Base-by-base conservation (phyloP, 2,797 vertebrate species). In the Xenentodon cancila region DNA sequence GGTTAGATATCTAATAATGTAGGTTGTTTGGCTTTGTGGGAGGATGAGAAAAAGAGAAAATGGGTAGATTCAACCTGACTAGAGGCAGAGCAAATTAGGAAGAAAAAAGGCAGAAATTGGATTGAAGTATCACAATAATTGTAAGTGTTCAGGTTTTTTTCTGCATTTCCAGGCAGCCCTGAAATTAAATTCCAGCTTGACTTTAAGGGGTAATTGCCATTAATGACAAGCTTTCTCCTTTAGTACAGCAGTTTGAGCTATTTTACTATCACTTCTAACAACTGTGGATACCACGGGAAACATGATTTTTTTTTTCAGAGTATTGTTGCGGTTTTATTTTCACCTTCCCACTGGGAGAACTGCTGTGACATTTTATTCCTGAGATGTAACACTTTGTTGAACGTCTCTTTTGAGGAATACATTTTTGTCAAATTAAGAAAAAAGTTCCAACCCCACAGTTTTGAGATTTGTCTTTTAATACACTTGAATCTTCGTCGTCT, bases 1-100 rank as follows among this genome's bases (percentile, higher is more conserved):
- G 48, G 68, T 62, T 50, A 30, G 53, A 68, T 49, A 12, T 54
- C 45, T 51, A 73, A 75, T 60, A 15, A 7, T 43, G 9, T 19
- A 30, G 44, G 52, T 42, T 68, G 45, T 32, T 74, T 46, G 42
- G 43, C 32, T 47, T 58, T 46, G 15, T 50, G 40, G 32, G 44
- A 66, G 9, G 44, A 68, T 42, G 7, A 49, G 22, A 43, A 18
- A 9, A 16, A 21, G 21, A 42, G 27, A 42, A 43, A 52, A 57
- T 9, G 21, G 9, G n/a, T 51, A 20, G 13, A 61, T 20, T 51
- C 43, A 70, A 64, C 50, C 22, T 45, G 30, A 37, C 37, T 34
- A 2, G 34, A 63, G 64, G 30, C 59, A 20, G 7, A 13, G 37
- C 34, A 18, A 34, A 51, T 17, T 37, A 37, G 12, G 11, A 48